These are phyloP conservation scores for Eupithecia tripunctaria DNA, from an alignment of 2,888 invertebrate species.

Conservation along the genomic window DNA sequence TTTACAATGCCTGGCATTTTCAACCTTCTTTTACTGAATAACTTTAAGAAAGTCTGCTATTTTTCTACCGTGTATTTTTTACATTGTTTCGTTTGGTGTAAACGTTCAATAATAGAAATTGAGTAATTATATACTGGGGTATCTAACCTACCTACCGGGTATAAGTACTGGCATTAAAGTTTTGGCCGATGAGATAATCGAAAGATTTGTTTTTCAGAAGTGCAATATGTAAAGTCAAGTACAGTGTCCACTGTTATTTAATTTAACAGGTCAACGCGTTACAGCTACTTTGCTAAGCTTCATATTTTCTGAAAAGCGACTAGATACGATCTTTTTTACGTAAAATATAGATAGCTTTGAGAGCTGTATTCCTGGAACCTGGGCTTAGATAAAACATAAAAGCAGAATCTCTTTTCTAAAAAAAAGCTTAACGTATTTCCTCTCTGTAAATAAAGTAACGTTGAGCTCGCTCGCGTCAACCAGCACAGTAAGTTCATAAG, in stretches of 20 bases:
- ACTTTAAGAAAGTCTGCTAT: not conserved
- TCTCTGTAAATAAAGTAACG: constrained; percentile 21
- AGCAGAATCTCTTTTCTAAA: not conserved
- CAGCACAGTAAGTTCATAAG: constrained; percentile 29
- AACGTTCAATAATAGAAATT: not conserved
- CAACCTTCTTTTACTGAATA: not conserved
- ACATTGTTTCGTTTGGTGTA: not conserved
- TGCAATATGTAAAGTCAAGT: too few species aligned
- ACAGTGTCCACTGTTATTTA: not conserved
- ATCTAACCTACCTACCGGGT: not conserved
- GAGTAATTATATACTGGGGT: not conserved
- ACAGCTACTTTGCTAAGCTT: not conserved
- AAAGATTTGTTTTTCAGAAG: not conserved
- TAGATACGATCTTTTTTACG: not conserved
- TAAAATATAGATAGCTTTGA: not conserved
- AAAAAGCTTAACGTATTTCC: constrained; percentile 14
- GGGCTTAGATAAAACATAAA: not conserved
- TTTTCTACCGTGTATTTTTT: not conserved
- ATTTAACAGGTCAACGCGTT: not conserved
- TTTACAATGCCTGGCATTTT: constrained; percentile 15
- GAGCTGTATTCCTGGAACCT: not conserved
- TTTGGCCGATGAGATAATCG: not conserved
- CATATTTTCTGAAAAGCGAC: not conserved
- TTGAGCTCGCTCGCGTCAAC: constrained; percentile 16
- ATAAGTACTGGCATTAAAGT: not conserved